Percentiles rank a stretch among this genome's conserved stretches.
Conservation (phyloP, 2,797 vertebrate species). For the Ceryle rudis region DNA sequence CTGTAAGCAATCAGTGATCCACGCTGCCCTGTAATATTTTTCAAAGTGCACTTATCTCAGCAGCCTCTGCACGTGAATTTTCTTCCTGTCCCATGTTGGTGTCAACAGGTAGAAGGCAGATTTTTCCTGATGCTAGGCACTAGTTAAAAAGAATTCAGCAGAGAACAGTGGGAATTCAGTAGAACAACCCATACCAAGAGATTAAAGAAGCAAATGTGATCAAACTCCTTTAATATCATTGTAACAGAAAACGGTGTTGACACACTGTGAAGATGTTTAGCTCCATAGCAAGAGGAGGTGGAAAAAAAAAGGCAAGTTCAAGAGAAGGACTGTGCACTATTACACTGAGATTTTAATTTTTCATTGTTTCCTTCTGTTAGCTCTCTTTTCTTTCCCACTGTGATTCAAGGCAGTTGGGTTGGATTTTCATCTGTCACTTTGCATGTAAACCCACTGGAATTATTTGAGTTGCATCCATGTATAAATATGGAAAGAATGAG, state of each 20-base stretch:
- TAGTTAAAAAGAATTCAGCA: slow-evolving; percentile 30
- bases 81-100: neutral
- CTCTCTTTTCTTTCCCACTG: neutral
- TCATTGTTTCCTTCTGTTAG: slow-evolving; percentile 23
- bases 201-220: slow-evolving; percentile 51
- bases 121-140: slow-evolving; percentile 32
- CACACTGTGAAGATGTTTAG: slow-evolving; percentile 46
- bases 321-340: neutral
- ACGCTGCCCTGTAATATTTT: neutral
- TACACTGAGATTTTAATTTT: neutral
- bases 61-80: neutral
- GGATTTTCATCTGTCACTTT: neutral
- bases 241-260: slow-evolving; percentile 51
- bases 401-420: neutral
- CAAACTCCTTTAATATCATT: slow-evolving; percentile 38
- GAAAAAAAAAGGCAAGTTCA: neutral
- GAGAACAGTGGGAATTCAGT: slow-evolving; percentile 23
- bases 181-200: slow-evolving; percentile 23
- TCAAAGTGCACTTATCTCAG: neutral
- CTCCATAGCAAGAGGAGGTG: neutral
- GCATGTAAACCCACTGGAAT: neutral
- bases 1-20: neutral
- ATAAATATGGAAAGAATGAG: neutral
- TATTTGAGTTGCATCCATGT: neutral
- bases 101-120: slow-evolving; percentile 24